phyloP scores from a whole-genome alignment of 2,888 invertebrate species.

The Latrodectus elegans region DNA sequence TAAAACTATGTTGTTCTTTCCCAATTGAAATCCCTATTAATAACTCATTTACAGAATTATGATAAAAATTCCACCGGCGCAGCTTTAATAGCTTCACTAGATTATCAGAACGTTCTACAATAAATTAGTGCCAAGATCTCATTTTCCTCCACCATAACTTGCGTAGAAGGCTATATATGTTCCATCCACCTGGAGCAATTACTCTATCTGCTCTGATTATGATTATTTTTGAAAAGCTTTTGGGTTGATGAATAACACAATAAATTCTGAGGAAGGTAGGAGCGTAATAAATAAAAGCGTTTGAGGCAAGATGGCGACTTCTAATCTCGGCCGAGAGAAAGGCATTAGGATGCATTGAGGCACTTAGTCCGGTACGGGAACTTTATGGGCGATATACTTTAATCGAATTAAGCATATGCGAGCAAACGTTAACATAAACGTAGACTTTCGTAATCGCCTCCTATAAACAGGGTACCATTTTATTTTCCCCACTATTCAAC shows the following conservation, averaged over 20 bases:
- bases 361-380: conserved; percentile 27
- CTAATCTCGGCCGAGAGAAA: conserved; percentile 45
- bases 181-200: conserved; percentile 41
- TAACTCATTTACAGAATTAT: background rate
- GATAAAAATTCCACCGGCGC: background rate
- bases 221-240: conserved; percentile 52
- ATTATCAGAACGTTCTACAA: conserved; percentile 9
- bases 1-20: no score
- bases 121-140: background rate
- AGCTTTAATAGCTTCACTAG: conserved; percentile 25
- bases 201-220: conserved; percentile 30
- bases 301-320: conserved; percentile 31
- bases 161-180: background rate
- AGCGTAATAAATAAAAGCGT: conserved; percentile 32
- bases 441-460: conserved; percentile 54
- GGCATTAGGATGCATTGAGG: conserved; percentile 26
- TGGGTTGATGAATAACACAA: conserved; percentile 54
- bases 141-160: background rate
- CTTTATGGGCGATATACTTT: conserved; percentile 65
- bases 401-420: conserved; percentile 68
- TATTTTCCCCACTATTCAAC: conserved; percentile 27
- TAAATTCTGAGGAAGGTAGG: conserved; percentile 27
- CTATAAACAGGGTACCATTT: conserved; percentile 51
- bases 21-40: background rate
- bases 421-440: conserved; percentile 65